Evolutionary conservation across 2,113 vertebrate species (phyloP).

Genomic region (Xiphophorus couchianus): DNA sequence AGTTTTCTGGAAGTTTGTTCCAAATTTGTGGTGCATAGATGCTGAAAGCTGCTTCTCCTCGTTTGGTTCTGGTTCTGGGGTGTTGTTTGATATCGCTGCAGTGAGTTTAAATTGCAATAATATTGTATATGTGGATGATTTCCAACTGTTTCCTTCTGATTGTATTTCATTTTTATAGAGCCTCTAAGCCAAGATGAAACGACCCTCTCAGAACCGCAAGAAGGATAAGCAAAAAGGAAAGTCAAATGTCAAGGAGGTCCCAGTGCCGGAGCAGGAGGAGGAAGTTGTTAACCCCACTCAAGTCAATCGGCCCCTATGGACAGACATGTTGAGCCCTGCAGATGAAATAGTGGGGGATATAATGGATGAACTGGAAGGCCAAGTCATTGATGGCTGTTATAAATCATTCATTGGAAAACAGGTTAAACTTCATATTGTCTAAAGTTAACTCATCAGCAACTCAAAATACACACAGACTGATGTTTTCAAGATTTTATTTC

Average conservation of each 20-base stretch:
- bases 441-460: neutral
- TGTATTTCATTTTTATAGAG: conserved; percentile 15
- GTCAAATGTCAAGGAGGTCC: conserved; percentile 1
- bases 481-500: too few relatives aligned
- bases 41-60: too few relatives aligned
- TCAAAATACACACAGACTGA: neutral
- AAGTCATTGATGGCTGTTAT: conserved; percentile 71
- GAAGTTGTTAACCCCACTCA: conserved; percentile 64
- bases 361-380: conserved; percentile 73
- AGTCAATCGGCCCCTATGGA: conserved; percentile 75
- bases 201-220: conserved; percentile 68
- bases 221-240: conserved; percentile 55
- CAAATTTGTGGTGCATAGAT: too few relatives aligned
- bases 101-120: too few relatives aligned
- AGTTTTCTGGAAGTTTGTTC: too few relatives aligned
- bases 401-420: conserved; percentile 69
- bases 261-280: conserved; percentile 17
- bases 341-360: conserved; percentile 76
- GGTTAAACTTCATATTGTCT: conserved; percentile 66
- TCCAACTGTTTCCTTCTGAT: neutral
- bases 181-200: conserved; percentile 59
- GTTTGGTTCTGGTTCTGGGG: too few relatives aligned
- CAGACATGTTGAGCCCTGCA: conserved; percentile 48
- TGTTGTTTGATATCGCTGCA: too few relatives aligned
- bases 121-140: too few relatives aligned